These are phyloP conservation scores for Microtus pennsylvanicus DNA, from an alignment of 2,113 vertebrate genomes.

Conservation along the genomic window DNA sequence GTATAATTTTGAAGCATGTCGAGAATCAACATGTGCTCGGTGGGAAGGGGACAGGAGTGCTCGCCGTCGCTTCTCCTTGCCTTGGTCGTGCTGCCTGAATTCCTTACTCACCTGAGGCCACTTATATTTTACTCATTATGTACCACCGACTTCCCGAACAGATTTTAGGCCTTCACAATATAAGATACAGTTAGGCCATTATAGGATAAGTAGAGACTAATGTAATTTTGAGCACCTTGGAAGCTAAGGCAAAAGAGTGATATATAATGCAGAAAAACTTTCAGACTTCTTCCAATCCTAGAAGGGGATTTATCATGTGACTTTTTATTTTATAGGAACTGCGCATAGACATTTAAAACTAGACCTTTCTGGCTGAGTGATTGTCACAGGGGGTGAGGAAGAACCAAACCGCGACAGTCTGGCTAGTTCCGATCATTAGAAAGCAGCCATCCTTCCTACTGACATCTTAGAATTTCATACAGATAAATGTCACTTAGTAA, in stretches of 20 bases:
- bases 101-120: slow-evolving; percentile 16
- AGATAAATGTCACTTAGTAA: slow-evolving; percentile 37
- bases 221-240: slow-evolving; percentile 54
- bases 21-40: not conserved
- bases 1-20: slow-evolving; percentile 9
- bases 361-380: not conserved
- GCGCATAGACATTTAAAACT: not conserved
- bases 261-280: not conserved
- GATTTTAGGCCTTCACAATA: not conserved
- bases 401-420: not conserved
- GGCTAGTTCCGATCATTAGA: not conserved
- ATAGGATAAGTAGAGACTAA: not conserved
- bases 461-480: slow-evolving; percentile 32
- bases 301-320: not conserved
- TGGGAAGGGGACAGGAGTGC: not conserved
- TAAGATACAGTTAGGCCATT: slow-evolving; percentile 12
- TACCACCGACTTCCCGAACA: not conserved
- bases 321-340: slow-evolving; percentile 44
- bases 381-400: slow-evolving; percentile 4
- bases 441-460: not conserved
- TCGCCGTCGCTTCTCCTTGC: not conserved
- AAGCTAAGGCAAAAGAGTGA: slow-evolving; percentile 55
- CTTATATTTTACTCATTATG: not conserved
- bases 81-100: not conserved
- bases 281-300: not conserved